A percentile compares a stretch with the other conserved stretches of the same genome.
Conservation (phyloP, 2,113 vertebrate genomes). For the Hepsetus odoe region DNA sequence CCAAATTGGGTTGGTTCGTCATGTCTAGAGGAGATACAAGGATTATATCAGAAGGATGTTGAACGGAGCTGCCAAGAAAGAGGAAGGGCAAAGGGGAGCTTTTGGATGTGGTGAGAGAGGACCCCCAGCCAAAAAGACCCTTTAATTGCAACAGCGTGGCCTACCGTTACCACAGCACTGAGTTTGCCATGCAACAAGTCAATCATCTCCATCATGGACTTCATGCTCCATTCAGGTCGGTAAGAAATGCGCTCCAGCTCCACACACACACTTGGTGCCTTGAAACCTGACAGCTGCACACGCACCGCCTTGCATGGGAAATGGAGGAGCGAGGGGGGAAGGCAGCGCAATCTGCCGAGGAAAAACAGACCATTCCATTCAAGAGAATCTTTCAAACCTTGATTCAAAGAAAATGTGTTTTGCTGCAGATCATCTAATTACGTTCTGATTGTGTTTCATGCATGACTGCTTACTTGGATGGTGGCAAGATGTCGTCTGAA, state of each 20-base stretch:
- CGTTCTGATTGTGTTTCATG: too few species aligned
- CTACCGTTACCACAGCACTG: slow-evolving; percentile 78
- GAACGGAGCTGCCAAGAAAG: too few species aligned
- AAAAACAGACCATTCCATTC: slow-evolving; percentile 24
- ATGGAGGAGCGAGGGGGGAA: slow-evolving; percentile 78
- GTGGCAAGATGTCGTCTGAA: slow-evolving; percentile 78
- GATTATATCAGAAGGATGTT: too few species aligned
- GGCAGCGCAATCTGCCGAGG: slow-evolving; percentile 80
- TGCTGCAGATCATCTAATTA: too few species aligned
- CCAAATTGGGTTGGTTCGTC: too few species aligned
- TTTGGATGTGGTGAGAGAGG: too few species aligned
- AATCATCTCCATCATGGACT: slow-evolving; percentile 80
- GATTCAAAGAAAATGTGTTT: too few species aligned
- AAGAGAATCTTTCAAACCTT: too few species aligned
- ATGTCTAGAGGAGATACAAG: too few species aligned
- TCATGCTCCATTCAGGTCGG: slow-evolving; percentile 85
- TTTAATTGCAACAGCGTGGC: background rate
- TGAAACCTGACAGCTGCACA: slow-evolving; percentile 83
- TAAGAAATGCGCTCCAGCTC: slow-evolving; percentile 79
- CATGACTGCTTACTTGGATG: slow-evolving; percentile 74
- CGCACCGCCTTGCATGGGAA: slow-evolving; percentile 79
- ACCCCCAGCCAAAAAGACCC: too few species aligned
- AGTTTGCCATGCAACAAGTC: slow-evolving; percentile 79
- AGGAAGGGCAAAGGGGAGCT: too few species aligned
- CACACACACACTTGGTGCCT: slow-evolving; percentile 66